phyloP scores from a whole-genome alignment of 1,140 invertebrate species.

The Pararge aegeria region DNA sequence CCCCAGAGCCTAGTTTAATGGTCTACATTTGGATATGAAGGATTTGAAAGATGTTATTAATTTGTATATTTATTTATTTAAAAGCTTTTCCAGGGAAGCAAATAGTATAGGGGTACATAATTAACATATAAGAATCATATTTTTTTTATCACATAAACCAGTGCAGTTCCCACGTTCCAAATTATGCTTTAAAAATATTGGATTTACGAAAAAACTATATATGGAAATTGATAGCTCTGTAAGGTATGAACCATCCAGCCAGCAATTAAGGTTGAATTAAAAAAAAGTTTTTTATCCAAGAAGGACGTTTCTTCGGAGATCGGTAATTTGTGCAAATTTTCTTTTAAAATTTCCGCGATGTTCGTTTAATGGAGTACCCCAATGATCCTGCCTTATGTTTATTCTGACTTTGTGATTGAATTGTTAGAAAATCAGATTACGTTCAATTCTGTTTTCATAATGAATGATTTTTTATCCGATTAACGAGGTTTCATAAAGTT shows the following conservation, averaged over 20 bases:
- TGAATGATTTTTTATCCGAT: constrained; percentile 21
- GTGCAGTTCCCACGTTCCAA: no score
- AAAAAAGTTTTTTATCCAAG: constrained; percentile 61
- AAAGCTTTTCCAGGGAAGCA: no score
- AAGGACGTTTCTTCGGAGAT: constrained; percentile 45
- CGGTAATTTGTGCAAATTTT: constrained; percentile 74
- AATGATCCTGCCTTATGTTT: constrained; percentile 52
- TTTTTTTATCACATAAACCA: no score
- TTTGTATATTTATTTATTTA: no score
- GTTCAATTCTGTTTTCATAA: constrained; percentile 45
- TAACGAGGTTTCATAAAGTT: neutral
- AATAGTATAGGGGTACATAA: no score
- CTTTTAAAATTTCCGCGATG: constrained; percentile 65
- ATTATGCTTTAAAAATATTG: no score
- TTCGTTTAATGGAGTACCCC: constrained; percentile 68
- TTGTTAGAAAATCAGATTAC: constrained; percentile 58
- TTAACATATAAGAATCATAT: no score
- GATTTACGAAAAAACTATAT: no score
- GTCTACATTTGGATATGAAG: no score
- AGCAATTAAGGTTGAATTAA: constrained; percentile 74
- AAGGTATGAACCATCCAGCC: constrained; percentile 29
- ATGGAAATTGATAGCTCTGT: constrained; percentile 11
- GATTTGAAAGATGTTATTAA: no score
- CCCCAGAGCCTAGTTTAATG: no score
- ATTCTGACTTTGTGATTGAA: constrained; percentile 64